Percentiles rank a stretch among this genome's conserved stretches.
Conservation (phyloP, 2,113 vertebrate species). For the Empidonax traillii region DNA sequence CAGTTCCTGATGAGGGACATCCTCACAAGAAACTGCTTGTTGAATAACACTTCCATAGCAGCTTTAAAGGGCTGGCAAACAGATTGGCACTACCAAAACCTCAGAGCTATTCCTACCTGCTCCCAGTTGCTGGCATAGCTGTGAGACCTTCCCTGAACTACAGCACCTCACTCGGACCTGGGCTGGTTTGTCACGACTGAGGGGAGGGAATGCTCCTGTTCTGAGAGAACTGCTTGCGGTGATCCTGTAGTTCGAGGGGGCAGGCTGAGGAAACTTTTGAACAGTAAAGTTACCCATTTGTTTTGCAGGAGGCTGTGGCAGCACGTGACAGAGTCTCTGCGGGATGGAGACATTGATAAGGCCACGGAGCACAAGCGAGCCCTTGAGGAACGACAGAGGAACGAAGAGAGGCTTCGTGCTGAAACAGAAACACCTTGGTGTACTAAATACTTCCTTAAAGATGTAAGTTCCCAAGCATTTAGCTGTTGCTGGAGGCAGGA, state of each 20-base stretch:
- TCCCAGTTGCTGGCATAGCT: not conserved
- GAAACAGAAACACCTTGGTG: conserved; percentile 89
- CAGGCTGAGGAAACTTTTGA: not conserved
- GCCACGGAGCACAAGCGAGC: conserved; percentile 93
- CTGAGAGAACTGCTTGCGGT: rapidly evolving
- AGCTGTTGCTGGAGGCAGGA: not conserved
- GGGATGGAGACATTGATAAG: conserved; percentile 90
- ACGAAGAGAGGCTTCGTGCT: conserved; percentile 86
- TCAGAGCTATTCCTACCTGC: not conserved
- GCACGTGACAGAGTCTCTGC: conserved; percentile 88
- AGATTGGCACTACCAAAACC: not conserved
- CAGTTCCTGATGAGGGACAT: not conserved
- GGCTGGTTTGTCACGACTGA: not conserved
- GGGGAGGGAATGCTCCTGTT: not conserved
- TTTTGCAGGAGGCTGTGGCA: conserved; percentile 88
- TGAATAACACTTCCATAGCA: not conserved
- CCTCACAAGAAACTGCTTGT: not conserved
- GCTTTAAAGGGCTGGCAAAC: not conserved
- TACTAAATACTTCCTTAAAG: conserved; percentile 89
- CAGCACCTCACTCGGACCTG: rapidly evolving
- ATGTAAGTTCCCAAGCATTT: conserved; percentile 73
- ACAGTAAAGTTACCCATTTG: not conserved
- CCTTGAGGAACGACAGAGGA: conserved; percentile 91
- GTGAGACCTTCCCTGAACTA: rapidly evolving
- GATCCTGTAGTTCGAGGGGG: not conserved